These are phyloP conservation scores for Pipa parva DNA, from an alignment of 2,113 vertebrate species.

Conservation along the genomic window DNA sequence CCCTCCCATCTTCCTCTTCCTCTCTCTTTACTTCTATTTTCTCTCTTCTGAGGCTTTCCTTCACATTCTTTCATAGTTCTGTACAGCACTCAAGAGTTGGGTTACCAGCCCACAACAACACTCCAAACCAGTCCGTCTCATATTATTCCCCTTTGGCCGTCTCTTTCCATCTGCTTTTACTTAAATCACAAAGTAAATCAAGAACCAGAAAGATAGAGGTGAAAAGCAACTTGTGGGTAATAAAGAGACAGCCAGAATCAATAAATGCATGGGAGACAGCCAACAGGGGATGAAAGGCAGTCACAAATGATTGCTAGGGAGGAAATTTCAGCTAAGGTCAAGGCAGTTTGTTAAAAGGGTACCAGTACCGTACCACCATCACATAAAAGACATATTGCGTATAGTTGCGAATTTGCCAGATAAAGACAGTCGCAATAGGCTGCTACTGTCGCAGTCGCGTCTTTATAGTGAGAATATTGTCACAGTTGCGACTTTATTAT, in stretches of 20 bases:
- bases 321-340: no score
- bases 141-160: slow-evolving; percentile 9
- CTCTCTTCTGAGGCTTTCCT: background rate
- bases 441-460: no score
- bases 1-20: slow-evolving; percentile 2
- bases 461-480: no score
- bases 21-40: background rate
- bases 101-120: slow-evolving; percentile 1
- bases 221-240: background rate
- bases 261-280: background rate
- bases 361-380: no score
- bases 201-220: slow-evolving; percentile 1
- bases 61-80: background rate
- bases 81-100: slow-evolving; percentile 7
- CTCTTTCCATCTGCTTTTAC: slow-evolving; percentile 32
- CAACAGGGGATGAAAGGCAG: background rate
- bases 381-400: no score
- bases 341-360: no score
- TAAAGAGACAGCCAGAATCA: slow-evolving; percentile 1
- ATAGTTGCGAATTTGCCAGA: no score
- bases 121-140: background rate
- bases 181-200: slow-evolving; percentile 17
- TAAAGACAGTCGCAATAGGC: no score
- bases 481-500: no score
- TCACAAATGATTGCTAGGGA: no score